These are phyloP conservation scores for Falco novaeseelandiae DNA, from an alignment of 2,797 vertebrate genomes.

Conservation along the genomic window DNA sequence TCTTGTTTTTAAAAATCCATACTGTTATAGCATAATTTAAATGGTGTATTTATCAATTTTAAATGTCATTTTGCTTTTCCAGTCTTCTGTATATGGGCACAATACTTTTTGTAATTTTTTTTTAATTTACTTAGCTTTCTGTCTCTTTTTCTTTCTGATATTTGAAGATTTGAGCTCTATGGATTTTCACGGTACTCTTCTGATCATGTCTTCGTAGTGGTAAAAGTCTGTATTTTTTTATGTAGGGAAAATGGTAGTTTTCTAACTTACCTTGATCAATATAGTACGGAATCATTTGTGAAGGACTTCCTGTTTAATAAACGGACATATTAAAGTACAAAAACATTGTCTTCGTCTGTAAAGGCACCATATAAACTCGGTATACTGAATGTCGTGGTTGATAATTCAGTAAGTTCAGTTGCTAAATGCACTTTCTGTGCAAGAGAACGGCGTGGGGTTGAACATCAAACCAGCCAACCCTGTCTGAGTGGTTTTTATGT, in stretches of 20 bases:
- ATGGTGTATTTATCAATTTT: slow-evolving; percentile 51
- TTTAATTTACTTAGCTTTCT: slow-evolving; percentile 22
- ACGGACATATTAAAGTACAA: slow-evolving; percentile 58
- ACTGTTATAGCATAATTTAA: slow-evolving; percentile 51
- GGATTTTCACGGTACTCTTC: slow-evolving; percentile 74
- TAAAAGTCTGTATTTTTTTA: slow-evolving; percentile 86
- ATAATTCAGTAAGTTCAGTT: background rate
- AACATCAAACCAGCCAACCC: background rate
- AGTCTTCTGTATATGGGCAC: slow-evolving; percentile 69
- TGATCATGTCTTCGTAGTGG: slow-evolving; percentile 77
- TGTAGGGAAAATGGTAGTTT: slow-evolving; percentile 82
- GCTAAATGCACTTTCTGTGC: background rate
- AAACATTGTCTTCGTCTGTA: background rate
- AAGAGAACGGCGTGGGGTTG: rapidly evolving
- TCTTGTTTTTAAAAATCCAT: slow-evolving; percentile 18
- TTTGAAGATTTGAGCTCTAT: slow-evolving; percentile 53
- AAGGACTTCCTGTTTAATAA: slow-evolving; percentile 82
- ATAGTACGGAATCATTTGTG: slow-evolving; percentile 77
- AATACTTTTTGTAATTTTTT: slow-evolving; percentile 33
- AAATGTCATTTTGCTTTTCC: slow-evolving; percentile 39
- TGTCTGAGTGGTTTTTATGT: background rate
- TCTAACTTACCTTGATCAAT: slow-evolving; percentile 76
- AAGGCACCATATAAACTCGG: background rate
- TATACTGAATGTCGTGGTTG: background rate
- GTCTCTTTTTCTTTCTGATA: slow-evolving; percentile 50